phyloP scores from a whole-genome alignment of 1,140 invertebrate species.

The Riptortus pedestris region DNA sequence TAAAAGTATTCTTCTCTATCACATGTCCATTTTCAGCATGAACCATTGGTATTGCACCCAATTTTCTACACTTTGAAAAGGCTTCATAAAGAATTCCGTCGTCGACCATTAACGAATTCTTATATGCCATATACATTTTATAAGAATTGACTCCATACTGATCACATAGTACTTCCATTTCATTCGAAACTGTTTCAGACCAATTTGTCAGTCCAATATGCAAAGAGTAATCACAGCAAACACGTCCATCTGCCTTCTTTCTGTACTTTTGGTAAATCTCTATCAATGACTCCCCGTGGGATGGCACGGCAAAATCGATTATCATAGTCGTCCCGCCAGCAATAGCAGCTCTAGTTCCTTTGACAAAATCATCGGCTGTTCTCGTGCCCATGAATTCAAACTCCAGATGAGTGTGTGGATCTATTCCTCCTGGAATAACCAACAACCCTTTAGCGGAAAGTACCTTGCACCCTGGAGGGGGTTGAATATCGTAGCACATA shows the following conservation, averaged over 20 bases:
- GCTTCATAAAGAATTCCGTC: slow-evolving; percentile 80
- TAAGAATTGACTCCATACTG: slow-evolving; percentile 91
- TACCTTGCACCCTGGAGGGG: slow-evolving; percentile 58
- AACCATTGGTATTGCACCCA: slow-evolving; percentile 81
- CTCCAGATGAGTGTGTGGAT: slow-evolving; percentile 81
- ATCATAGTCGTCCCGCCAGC: slow-evolving; percentile 88
- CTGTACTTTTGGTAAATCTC: slow-evolving; percentile 89
- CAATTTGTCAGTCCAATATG: slow-evolving; percentile 89
- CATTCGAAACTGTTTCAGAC: slow-evolving; percentile 64
- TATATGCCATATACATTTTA: slow-evolving; percentile 98
- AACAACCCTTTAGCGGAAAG: slow-evolving; percentile 71
- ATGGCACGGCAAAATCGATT: slow-evolving; percentile 79
- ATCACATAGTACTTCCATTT: slow-evolving; percentile 67
- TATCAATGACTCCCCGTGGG: slow-evolving; percentile 71
- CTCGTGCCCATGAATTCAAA: slow-evolving; percentile 72
- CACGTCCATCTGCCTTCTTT: slow-evolving; percentile 83
- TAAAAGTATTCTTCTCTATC: slow-evolving; percentile 80
- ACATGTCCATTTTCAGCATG: slow-evolving; percentile 97
- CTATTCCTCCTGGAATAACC: slow-evolving; percentile 76
- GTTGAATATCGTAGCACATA: slow-evolving; percentile 68
- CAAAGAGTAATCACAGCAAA: slow-evolving; percentile 94
- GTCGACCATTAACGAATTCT: slow-evolving; percentile 76
- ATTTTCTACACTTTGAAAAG: slow-evolving; percentile 66
- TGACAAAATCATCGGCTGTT: slow-evolving; percentile 79
- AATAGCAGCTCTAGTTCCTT: slow-evolving; percentile 72